These are phyloP conservation scores for Xiphias gladius DNA, from an alignment of 2,113 vertebrate species.

Conservation along the genomic window DNA sequence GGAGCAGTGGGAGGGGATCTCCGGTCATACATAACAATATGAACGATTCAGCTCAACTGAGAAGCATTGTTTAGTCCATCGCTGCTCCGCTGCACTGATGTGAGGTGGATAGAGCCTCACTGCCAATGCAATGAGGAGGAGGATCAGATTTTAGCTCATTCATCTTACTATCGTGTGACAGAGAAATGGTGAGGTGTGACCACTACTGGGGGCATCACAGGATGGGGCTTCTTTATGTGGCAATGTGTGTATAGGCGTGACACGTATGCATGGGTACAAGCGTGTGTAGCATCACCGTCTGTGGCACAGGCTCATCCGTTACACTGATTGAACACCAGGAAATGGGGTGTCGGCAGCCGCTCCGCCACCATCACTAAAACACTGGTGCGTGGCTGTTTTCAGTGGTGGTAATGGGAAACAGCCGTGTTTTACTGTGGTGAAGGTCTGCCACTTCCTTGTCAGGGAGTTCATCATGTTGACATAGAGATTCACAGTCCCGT, in stretches of 20 bases:
- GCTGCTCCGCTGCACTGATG: constrained; percentile 37
- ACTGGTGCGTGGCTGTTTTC: constrained; percentile 28
- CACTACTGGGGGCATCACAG: constrained; percentile 11
- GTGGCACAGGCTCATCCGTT: constrained; percentile 35
- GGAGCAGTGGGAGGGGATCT: constrained; percentile 6
- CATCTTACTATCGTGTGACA: constrained; percentile 24
- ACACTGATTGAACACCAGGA: constrained; percentile 49
- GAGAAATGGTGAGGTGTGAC: constrained; percentile 20
- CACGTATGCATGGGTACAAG: not conserved
- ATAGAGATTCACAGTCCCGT: constrained; percentile 49
- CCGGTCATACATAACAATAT: constrained; percentile 26
- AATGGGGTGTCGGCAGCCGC: constrained; percentile 25
- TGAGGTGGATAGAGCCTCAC: constrained; percentile 37
- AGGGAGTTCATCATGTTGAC: constrained; percentile 58
- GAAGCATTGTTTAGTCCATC: constrained; percentile 30
- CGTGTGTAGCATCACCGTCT: constrained; percentile 23
- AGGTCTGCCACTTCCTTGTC: constrained; percentile 37
- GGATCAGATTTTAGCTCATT: constrained; percentile 30
- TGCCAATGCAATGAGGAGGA: constrained; percentile 7
- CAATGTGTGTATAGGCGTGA: constrained; percentile 20
- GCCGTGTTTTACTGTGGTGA: constrained; percentile 47
- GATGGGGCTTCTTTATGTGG: constrained; percentile 1
- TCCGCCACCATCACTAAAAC: constrained; percentile 33
- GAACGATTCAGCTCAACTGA: constrained; percentile 27
- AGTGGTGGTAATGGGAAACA: constrained; percentile 39